Conservation (phyloP, 2,113 vertebrate genomes). For the Cyanoramphus novaezelandiae region DNA sequence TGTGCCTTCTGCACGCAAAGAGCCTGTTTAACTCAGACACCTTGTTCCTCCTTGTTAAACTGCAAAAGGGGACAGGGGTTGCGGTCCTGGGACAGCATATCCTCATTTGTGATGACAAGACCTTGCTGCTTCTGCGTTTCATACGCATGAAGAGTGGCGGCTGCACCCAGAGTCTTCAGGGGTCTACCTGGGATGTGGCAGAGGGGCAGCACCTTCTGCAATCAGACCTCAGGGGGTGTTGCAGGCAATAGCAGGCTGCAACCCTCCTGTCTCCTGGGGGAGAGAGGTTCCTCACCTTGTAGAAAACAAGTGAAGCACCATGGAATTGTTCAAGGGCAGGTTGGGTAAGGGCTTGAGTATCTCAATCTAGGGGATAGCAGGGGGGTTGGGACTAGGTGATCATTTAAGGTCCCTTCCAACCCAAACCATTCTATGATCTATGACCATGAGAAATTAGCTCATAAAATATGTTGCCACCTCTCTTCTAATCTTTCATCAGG, state of each 20-base stretch:
- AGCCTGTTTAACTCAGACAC: background rate
- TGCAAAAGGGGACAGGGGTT: background rate
- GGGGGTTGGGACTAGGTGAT: background rate
- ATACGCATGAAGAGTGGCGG: background rate
- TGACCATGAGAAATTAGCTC: background rate
- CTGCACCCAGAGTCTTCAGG: background rate
- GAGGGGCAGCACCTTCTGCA: background rate
- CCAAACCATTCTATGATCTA: background rate
- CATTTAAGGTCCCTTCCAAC: background rate
- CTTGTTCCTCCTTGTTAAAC: conserved; percentile 21
- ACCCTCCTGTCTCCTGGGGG: background rate
- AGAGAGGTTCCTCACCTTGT: background rate
- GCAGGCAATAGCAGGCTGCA: accelerated
- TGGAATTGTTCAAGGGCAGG: background rate
- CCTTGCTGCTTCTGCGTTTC: background rate
- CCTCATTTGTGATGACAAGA: conserved; percentile 55
- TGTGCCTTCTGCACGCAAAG: background rate
- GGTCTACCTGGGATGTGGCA: background rate
- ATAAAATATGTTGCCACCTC: background rate
- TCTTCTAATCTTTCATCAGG: background rate
- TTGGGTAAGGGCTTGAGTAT: background rate
- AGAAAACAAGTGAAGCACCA: background rate
- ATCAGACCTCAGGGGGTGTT: background rate
- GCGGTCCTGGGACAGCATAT: background rate
- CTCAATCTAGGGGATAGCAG: background rate